Evolutionary conservation across 2,113 vertebrate genomes (phyloP).

Genomic region (Erpornis zantholeuca): DNA sequence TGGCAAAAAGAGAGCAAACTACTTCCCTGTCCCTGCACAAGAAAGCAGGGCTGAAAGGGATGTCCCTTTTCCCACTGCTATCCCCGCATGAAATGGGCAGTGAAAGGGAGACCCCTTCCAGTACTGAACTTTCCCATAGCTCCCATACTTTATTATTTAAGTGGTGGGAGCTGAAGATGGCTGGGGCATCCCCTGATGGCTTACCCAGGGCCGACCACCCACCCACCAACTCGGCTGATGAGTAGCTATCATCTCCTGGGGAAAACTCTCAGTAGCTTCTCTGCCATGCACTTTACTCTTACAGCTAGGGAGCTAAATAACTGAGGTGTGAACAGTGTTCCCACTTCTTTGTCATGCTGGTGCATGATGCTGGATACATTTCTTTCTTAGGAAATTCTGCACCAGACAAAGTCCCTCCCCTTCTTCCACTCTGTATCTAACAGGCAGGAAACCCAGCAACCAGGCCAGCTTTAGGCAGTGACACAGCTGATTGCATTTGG

Average conservation of each 20-base stretch:
- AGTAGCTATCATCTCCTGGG: not conserved
- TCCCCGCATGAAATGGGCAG: accelerated
- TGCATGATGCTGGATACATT: not conserved
- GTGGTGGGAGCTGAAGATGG: not conserved
- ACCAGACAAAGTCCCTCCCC: accelerated
- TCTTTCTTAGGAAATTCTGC: not conserved
- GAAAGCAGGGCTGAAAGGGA: not conserved
- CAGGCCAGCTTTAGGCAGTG: not conserved
- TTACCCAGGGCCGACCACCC: accelerated
- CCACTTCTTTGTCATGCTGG: not conserved
- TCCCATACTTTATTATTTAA: not conserved
- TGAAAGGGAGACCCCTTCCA: not conserved
- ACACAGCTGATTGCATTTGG: not conserved
- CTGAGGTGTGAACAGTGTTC: not conserved
- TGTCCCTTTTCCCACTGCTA: not conserved
- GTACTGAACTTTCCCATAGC: not conserved
- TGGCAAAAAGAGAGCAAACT: not conserved
- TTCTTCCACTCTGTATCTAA: not conserved
- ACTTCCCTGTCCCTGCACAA: not conserved
- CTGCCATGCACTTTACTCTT: not conserved
- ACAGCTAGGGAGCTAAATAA: not conserved
- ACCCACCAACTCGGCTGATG: not conserved
- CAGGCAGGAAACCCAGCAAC: not conserved
- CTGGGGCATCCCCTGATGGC: not conserved
- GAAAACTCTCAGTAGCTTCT: not conserved